Evolutionary conservation across 2,888 invertebrate species (phyloP).

Genomic region (Andrena trimmerana): DNA sequence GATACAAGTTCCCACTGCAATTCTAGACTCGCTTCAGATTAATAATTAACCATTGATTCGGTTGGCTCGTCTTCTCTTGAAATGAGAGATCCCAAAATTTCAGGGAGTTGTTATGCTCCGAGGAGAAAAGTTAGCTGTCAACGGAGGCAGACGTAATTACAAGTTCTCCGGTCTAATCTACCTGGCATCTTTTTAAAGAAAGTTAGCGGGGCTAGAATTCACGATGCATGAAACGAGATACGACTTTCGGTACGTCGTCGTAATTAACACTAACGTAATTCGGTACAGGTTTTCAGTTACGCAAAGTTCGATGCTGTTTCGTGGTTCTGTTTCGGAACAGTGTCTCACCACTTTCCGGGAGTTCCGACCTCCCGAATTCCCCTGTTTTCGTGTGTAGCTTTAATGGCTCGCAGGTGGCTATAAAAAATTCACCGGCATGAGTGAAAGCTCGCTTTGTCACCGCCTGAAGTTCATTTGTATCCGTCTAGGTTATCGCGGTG

Average conservation of each 20-base stretch:
- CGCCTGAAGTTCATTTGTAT: neutral
- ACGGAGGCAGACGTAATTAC: slow-evolving; percentile 7
- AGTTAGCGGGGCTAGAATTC: neutral
- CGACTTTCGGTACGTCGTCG: slow-evolving; percentile 24
- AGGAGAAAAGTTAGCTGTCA: neutral
- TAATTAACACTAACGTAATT: slow-evolving; percentile 43
- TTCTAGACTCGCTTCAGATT: no score
- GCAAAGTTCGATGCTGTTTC: neutral
- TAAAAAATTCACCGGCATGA: slow-evolving; percentile 13
- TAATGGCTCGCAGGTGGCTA: neutral
- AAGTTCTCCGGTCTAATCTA: neutral
- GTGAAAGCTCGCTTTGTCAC: neutral
- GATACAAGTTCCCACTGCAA: no score
- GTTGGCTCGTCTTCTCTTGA: no score
- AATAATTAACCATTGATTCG: no score
- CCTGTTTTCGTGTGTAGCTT: neutral
- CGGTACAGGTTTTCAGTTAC: neutral
- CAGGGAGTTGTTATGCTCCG: neutral
- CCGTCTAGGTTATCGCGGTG: neutral
- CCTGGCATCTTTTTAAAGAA: slow-evolving; percentile 7
- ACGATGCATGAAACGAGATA: slow-evolving; percentile 35
- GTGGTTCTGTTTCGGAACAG: neutral
- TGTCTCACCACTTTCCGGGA: slow-evolving; percentile 14
- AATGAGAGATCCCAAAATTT: neutral
- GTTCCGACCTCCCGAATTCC: neutral